Evolutionary conservation across 1,140 invertebrate species (phyloP), one percentile per base, ranked within the genome.

Genomic region (Odontomachus brunneus): DNA sequence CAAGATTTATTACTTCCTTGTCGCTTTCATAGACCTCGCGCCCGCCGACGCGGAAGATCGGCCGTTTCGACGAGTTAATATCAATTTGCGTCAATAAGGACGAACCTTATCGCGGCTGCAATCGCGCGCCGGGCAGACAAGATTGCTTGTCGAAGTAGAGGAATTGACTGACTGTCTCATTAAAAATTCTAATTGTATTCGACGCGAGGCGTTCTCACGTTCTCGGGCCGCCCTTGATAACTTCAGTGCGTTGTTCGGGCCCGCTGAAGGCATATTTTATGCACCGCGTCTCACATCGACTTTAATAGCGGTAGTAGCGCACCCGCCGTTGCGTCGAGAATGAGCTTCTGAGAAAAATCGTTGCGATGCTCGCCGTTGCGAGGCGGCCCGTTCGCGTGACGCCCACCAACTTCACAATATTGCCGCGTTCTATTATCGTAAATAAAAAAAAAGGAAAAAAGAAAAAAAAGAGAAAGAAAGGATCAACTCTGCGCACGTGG

Each of bases 1-100:
- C 75, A 59, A 80, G 65, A 80, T 71, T 71, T 71, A 71, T 80
- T 80, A 78, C 75, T 78, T 78, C 33, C 49, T 57, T 78, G 63
- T 78, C 33, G 63, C 63, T 67, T 78, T 67, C 49, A 33, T 44
- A 38, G 33, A 66, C 19, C n/a, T 44, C 29, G 62, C 51, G 49
- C 33, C 24, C 9, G 59, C 29, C 49, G 24, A 69, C 51, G 24
- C 38, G 33, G 24, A 48, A 71, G 33, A 71, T 80, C 44, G 22
- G n/a, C 65, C 22, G 63, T 44, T 78, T 44, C 62, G 63, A 67
- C 49, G 29, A 69, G 49, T 78, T 78, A 69, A 78, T 78, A 65
- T 78, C 63, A 69, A 78, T 69, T 78, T 78, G 51, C 65, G 51
- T 69, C 22, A 69, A 69, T 69, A 69, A 78, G 17, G 17, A 33